These are phyloP conservation scores for Microctonus brassicae DNA, from an alignment of 2,888 invertebrate genomes.

Conservation along the genomic window DNA sequence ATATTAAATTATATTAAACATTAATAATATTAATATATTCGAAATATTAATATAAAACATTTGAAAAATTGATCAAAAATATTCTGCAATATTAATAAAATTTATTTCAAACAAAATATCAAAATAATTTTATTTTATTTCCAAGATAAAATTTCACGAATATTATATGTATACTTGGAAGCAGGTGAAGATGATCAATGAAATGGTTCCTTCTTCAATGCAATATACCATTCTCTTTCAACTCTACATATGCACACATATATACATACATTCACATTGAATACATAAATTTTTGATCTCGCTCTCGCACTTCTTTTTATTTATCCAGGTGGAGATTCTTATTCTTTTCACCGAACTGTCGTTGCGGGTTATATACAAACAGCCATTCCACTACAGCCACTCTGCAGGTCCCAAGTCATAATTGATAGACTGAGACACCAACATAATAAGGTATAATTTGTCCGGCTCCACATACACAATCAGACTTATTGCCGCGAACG, in stretches of 20 bases:
- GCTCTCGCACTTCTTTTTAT: constrained; percentile 13
- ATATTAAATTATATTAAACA: no score
- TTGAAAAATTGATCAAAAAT: no score
- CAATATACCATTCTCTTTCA: constrained; percentile 18
- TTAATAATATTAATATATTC: no score
- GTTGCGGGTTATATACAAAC: background rate
- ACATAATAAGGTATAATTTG: constrained; percentile 68
- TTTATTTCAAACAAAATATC: no score
- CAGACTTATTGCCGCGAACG: constrained; percentile 69
- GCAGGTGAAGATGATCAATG: constrained; percentile 61
- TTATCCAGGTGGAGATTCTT: constrained; percentile 25
- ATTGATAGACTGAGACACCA: constrained; percentile 67
- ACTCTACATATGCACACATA: background rate
- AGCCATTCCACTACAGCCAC: constrained; percentile 14
- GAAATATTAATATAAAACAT: no score
- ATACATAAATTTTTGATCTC: background rate
- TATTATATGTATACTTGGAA: constrained; percentile 33
- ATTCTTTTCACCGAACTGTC: constrained; percentile 1
- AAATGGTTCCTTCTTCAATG: constrained; percentile 52
- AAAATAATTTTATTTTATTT: no score
- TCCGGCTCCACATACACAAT: constrained; percentile 66
- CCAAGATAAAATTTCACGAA: no score
- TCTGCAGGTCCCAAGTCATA: constrained; percentile 51
- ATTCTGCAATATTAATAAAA: no score
- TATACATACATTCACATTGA: background rate